These are phyloP conservation scores for Strigamia maritima DNA, from an alignment of 2,888 invertebrate species.

Conservation along the genomic window DNA sequence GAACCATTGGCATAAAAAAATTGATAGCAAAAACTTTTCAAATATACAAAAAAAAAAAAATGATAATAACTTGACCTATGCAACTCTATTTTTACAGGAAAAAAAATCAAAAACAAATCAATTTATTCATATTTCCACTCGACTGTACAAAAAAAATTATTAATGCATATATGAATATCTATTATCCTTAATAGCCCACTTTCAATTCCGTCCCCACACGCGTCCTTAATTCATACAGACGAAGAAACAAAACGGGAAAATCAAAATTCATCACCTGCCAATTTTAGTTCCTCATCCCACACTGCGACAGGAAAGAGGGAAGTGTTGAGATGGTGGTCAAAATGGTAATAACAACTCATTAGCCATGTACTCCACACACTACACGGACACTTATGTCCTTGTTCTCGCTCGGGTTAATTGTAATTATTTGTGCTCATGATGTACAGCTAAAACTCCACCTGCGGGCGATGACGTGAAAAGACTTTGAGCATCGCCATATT, in stretches of 20 bases:
- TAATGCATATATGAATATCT: slow-evolving; percentile 18
- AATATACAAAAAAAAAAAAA: not conserved
- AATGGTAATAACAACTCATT: slow-evolving; percentile 32
- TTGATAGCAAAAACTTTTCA: not conserved
- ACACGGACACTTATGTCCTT: slow-evolving; percentile 17
- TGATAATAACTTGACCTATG: not conserved
- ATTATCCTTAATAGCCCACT: not conserved
- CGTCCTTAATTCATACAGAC: not conserved
- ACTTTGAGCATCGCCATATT: slow-evolving; percentile 24
- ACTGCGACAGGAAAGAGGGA: slow-evolving; percentile 18
- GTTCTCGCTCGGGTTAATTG: slow-evolving; percentile 24
- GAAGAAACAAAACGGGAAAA: slow-evolving; percentile 18
- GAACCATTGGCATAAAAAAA: not conserved
- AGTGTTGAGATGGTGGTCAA: slow-evolving; percentile 14
- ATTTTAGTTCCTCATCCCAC: slow-evolving; percentile 22
- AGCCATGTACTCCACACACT: slow-evolving; percentile 14
- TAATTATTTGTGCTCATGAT: slow-evolving; percentile 18
- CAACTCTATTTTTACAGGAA: not conserved
- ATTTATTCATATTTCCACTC: slow-evolving; percentile 9
- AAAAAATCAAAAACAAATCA: too few species aligned
- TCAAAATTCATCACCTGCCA: slow-evolving; percentile 34
- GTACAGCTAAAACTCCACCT: slow-evolving; percentile 30
- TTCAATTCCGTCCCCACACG: not conserved
- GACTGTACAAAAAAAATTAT: slow-evolving; percentile 16
- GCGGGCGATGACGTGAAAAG: slow-evolving; percentile 32